Base-by-base conservation (phyloP, 2,888 invertebrate genomes). In the Eristalis tenax region DNA sequence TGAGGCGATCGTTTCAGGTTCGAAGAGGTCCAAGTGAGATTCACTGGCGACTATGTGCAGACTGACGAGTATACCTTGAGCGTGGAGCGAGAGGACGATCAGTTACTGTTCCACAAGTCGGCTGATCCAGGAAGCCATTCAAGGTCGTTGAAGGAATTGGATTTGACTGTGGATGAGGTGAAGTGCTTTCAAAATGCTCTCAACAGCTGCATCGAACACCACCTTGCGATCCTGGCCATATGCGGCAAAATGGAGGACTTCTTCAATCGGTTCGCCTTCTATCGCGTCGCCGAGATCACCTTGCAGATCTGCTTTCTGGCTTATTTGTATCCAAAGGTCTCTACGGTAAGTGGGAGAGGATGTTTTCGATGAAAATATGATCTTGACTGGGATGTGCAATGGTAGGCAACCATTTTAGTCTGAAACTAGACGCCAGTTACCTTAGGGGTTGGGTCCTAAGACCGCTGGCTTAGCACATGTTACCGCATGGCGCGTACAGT, bases 171-270 rank as follows among this genome's bases (percentile, higher is more conserved):
- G 11, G 56, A 43, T 23, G 38, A 63, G 15, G 11, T 59, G 15
- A 22, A 22, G 4, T 56, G 13, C 22, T 70, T 69, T 13, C 61
- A 22, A 8, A 28, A 4, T 2, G 89, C 88, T 5, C 79, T 91
- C 4, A 87, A 77, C 10, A 86, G 85, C 64, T 90, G 90, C 57
- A 75, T 90, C 4, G 32, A 74, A 28, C 90, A 89, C 23, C 91
- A 91, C 71, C 89, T 89, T 40, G 75, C 79, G 22, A 78, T 91
- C 32, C 61, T 90, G 57, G 73, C 85, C 15, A 89, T 90, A 63
- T 89, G 90, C 68, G 32, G 64, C 10, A 71, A 84, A 18, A 80
- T 90, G 28, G 78, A 87, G 32, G 65, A 65, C 4, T 74, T 78
- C 11, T 56, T 78, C 5, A 81, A 64, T 38, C 18, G 63, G 10